These are phyloP conservation scores for Pholis gunnellus DNA, from an alignment of 2,113 vertebrate genomes.

Conservation along the genomic window DNA sequence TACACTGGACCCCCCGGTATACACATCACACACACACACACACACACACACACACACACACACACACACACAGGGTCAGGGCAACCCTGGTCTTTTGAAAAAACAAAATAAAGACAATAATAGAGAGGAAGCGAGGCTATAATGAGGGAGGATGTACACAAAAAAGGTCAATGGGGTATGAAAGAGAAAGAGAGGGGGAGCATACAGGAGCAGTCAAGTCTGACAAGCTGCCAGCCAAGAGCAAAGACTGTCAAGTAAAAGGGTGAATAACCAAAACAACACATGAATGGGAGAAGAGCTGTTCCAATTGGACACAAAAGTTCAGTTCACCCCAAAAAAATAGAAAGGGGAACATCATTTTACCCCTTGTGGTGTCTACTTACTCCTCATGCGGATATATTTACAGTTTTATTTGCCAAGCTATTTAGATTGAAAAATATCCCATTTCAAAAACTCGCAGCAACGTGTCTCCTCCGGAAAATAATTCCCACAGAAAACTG, in stretches of 20 bases:
- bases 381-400: neutral
- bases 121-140: slow-evolving; percentile 8
- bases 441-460: neutral
- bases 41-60: neutral
- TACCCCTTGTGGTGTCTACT: neutral
- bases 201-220: slow-evolving; percentile 44
- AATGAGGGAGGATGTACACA: slow-evolving; percentile 36
- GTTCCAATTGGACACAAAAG: slow-evolving; percentile 16
- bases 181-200: slow-evolving; percentile 7
- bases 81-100: neutral
- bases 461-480: neutral
- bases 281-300: slow-evolving; percentile 13
- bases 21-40: neutral
- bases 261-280: slow-evolving; percentile 31
- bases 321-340: slow-evolving; percentile 18
- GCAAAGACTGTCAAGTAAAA: slow-evolving; percentile 29
- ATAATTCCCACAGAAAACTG: neutral
- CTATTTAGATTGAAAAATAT: neutral
- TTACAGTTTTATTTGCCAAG: neutral
- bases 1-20: neutral
- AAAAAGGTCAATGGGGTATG: slow-evolving; percentile 28
- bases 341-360: slow-evolving; percentile 7
- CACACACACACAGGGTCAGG: neutral
- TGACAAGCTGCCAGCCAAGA: slow-evolving; percentile 44
- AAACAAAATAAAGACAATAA: slow-evolving; percentile 22